A percentile compares a stretch with the other conserved stretches of the same genome.
phyloP scores from a whole-genome alignment of 2,797 vertebrate species.

The Bovichtus variegatus region DNA sequence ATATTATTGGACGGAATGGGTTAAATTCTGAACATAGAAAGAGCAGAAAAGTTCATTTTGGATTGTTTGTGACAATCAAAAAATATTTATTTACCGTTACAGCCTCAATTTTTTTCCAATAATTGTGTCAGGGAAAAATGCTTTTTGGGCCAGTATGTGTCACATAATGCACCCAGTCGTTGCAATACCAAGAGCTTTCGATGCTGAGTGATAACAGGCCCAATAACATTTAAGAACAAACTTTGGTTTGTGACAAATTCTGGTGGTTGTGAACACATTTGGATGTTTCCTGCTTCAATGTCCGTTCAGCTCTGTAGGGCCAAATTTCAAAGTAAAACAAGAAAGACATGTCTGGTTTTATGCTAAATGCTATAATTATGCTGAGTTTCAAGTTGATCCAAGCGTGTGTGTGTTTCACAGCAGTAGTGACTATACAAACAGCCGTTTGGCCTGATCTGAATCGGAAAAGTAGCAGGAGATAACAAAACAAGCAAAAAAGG shows the following conservation, averaged over 20 bases:
- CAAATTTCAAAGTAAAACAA: neutral
- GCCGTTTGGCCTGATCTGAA: neutral
- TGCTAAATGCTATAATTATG: too few species aligned
- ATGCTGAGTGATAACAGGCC: conserved; percentile 18
- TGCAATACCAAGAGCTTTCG: neutral
- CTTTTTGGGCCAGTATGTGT: neutral
- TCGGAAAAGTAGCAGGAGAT: neutral
- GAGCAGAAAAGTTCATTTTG: neutral
- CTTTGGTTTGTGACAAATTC: conserved; percentile 17
- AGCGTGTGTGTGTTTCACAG: neutral
- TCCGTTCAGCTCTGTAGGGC: neutral
- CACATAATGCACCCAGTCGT: neutral
- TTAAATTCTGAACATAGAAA: neutral
- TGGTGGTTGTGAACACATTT: neutral
- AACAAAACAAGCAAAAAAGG: neutral
- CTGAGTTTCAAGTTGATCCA: conserved; percentile 1
- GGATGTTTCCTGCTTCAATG: neutral
- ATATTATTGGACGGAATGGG: neutral
- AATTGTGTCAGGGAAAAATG: neutral
- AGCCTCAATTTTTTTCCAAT: neutral
- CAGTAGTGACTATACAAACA: neutral
- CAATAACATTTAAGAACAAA: neutral
- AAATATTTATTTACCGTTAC: neutral
- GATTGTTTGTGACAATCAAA: neutral
- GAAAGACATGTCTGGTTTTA: neutral